Percentiles rank a stretch among this genome's conserved stretches.
Evolutionary conservation across 2,113 vertebrate species (phyloP).

Genomic region (Peucedramus taeniatus): DNA sequence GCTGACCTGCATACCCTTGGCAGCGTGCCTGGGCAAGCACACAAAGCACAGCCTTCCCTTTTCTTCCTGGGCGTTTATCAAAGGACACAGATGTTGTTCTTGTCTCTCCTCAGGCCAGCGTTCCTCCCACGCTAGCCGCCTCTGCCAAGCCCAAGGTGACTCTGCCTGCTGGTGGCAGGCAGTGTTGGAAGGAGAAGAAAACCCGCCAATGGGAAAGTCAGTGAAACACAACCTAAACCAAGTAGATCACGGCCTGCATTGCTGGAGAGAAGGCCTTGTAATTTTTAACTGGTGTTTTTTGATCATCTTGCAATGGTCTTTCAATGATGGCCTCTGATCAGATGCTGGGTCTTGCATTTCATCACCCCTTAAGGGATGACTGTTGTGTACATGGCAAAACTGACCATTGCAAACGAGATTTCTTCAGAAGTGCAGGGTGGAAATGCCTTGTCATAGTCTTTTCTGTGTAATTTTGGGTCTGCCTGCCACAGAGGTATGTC

Average conservation of each 20-base stretch:
- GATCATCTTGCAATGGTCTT: accelerated
- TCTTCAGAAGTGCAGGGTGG: not conserved
- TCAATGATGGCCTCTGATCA: accelerated
- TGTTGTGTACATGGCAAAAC: not conserved
- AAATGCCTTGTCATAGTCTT: not conserved
- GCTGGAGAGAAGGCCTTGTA: not conserved
- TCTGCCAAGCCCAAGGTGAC: not conserved
- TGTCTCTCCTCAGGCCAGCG: not conserved
- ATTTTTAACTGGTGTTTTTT: not conserved
- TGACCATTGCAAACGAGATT: not conserved
- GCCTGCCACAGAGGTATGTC: not conserved
- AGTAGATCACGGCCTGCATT: not conserved
- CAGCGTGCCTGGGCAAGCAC: not conserved
- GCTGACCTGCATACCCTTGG: not conserved
- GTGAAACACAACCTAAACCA: not conserved
- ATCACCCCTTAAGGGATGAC: not conserved
- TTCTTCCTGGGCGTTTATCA: not conserved
- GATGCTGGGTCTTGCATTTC: not conserved
- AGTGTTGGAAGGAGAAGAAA: not conserved
- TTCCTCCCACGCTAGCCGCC: not conserved
- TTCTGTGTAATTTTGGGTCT: not conserved
- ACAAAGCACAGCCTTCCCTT: not conserved
- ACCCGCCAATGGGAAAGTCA: not conserved
- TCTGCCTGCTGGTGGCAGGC: not conserved
- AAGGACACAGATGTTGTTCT: not conserved